Evolutionary conservation across 2,113 vertebrate genomes (phyloP).

Genomic region (human): GRCh38 chr5:174982501-174983000

Average conservation of each 20-base stretch:
- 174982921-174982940: no score
- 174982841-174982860: rapidly evolving
- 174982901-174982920: rapidly evolving
- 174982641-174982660: neutral
- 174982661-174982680: rapidly evolving
- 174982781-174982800: no score
- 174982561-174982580: rapidly evolving
- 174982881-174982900: no score
- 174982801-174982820: rapidly evolving
- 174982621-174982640: neutral
- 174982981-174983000: no score
- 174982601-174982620: neutral
- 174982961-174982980: no score
- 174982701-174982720: neutral
- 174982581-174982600: neutral
- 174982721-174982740: no score
- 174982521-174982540: neutral
- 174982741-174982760: neutral
- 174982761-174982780: neutral
- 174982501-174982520: neutral
- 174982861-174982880: no score
- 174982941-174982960: no score
- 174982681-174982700: neutral
- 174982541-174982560: rapidly evolving
- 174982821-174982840: rapidly evolving